phyloP scores from a whole-genome alignment of 2,888 invertebrate genomes.

The Cephus rjabovi region DNA sequence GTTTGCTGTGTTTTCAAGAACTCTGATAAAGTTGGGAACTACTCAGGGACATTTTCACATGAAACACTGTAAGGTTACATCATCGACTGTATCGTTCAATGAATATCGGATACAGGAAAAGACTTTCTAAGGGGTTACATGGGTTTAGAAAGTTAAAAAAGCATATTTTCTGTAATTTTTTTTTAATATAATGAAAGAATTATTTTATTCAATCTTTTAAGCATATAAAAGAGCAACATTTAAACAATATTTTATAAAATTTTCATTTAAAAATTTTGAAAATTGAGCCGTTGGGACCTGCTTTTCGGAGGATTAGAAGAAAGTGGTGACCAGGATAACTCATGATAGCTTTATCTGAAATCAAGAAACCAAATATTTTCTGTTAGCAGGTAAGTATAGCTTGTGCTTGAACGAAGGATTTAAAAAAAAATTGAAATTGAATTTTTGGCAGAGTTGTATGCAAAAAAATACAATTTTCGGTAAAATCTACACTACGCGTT shows the following conservation, averaged over 20 bases:
- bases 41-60: neutral
- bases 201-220: neutral
- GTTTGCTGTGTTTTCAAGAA: neutral
- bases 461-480: neutral
- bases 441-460: conserved; percentile 7
- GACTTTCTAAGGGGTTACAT: too few species aligned
- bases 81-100: neutral
- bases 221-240: conserved; percentile 7
- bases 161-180: too few species aligned
- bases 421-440: neutral
- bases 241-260: conserved; percentile 7
- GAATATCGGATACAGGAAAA: neutral
- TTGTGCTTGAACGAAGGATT: conserved; percentile 11
- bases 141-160: too few species aligned
- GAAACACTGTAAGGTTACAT: neutral
- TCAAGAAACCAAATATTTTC: neutral
- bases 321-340: conserved; percentile 11
- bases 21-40: neutral
- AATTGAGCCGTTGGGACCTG: conserved; percentile 11
- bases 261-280: conserved; percentile 2
- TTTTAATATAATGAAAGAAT: too few species aligned
- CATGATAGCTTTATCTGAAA: conserved; percentile 13
- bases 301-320: conserved; percentile 1
- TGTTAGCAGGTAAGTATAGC: neutral
- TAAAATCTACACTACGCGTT: conserved; percentile 2